phyloP scores from a whole-genome alignment of 1,140 invertebrate genomes.

The Halictus rubicundus region DNA sequence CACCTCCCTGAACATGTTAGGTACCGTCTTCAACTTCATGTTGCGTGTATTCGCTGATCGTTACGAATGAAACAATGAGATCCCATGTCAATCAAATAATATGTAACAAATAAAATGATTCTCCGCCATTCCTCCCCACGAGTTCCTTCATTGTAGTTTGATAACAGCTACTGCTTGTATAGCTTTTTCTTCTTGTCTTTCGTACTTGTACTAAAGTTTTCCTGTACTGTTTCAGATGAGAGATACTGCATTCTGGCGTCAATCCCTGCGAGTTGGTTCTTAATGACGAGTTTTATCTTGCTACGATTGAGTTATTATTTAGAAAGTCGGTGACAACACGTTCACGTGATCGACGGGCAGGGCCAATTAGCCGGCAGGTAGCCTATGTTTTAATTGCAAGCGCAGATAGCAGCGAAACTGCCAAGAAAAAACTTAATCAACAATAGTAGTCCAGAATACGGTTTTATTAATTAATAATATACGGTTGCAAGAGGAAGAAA shows the following conservation, averaged over 20 bases:
- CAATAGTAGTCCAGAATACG: conserved; percentile 17
- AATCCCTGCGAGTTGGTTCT: conserved; percentile 85
- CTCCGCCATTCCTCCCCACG: background rate
- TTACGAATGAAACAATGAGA: conserved; percentile 16
- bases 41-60: background rate
- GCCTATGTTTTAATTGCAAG: conserved; percentile 39
- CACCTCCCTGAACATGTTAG: background rate
- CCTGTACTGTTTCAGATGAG: conserved; percentile 83
- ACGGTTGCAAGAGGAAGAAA: conserved; percentile 23
- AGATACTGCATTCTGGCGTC: conserved; percentile 86
- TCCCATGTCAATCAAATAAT: background rate
- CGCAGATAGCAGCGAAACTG: background rate
- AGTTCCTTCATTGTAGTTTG: too few species aligned
- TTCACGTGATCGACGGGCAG: conserved; percentile 21
- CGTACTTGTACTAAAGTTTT: background rate
- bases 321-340: conserved; percentile 72
- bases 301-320: conserved; percentile 78
- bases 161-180: too few species aligned
- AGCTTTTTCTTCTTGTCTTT: too few species aligned
- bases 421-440: conserved; percentile 3
- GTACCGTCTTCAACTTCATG: background rate
- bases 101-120: background rate
- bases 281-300: conserved; percentile 85
- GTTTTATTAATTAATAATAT: background rate
- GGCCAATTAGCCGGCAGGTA: conserved; percentile 48